Evolutionary conservation across 2,888 invertebrate genomes (phyloP).

Genomic region (Erynnis tages): DNA sequence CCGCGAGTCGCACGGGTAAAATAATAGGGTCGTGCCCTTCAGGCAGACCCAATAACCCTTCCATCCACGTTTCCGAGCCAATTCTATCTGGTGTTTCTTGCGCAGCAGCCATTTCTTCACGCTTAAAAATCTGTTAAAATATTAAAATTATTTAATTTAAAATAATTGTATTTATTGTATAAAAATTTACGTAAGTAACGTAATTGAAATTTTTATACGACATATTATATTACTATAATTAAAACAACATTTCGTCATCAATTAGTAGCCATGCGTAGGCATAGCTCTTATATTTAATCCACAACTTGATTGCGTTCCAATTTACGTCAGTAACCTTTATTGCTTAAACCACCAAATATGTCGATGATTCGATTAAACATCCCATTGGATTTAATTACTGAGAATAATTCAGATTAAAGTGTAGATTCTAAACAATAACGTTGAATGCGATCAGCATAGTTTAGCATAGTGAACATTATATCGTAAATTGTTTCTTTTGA

Average conservation of each 20-base stretch:
- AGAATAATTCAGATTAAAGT: no score
- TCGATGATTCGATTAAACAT: constrained; percentile 4
- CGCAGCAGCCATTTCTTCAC: constrained; percentile 99
- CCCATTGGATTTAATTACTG: background rate
- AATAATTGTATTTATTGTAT: constrained; percentile 20
- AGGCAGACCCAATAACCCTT: constrained; percentile 99
- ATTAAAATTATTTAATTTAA: no score
- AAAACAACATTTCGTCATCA: no score
- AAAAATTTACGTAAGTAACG: no score
- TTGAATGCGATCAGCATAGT: no score
- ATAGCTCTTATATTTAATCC: no score
- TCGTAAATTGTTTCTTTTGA: no score
- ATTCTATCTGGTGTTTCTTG: constrained; percentile 97
- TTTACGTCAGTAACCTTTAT: constrained; percentile 7
- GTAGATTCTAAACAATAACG: no score
- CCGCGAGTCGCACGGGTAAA: constrained; percentile 97
- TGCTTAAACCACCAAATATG: background rate
- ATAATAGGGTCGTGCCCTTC: constrained; percentile 97
- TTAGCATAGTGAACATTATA: no score
- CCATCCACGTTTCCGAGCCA: constrained; percentile 98
- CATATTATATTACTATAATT: no score
- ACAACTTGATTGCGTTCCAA: constrained; percentile 11
- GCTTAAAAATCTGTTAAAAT: constrained; percentile 92
- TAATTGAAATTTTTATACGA: no score
- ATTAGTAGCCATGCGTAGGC: no score